phyloP scores from a whole-genome alignment of 2,797 vertebrate genomes.

The Tadarida brasiliensis region DNA sequence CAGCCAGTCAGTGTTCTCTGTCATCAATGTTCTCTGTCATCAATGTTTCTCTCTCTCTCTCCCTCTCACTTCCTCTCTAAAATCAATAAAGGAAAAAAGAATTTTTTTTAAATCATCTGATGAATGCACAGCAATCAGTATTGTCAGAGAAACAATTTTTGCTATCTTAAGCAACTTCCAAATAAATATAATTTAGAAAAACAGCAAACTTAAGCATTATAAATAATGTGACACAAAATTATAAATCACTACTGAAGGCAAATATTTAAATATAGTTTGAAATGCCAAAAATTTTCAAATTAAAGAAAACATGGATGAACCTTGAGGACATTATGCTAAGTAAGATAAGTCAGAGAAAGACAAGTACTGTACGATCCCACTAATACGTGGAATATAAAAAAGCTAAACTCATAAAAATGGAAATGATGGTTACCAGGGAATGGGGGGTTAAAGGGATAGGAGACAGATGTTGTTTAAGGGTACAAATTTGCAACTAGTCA shows the following conservation, averaged over 20 bases:
- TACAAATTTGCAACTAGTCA: too few relatives aligned
- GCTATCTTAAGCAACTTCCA: not conserved
- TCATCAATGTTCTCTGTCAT: too few relatives aligned
- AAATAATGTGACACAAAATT: not conserved
- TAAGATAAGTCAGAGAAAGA: too few relatives aligned
- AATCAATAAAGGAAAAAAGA: too few relatives aligned
- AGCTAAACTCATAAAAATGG: not conserved
- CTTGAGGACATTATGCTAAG: not conserved
- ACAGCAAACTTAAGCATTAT: not conserved
- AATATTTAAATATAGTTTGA: conserved; percentile 27
- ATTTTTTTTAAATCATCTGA: too few relatives aligned
- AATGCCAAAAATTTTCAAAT: conserved; percentile 4
- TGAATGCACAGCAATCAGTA: not conserved
- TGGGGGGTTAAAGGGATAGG: not conserved
- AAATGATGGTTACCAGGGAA: not conserved
- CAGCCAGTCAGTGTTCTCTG: too few relatives aligned
- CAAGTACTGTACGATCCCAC: not conserved
- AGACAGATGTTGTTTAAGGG: not conserved
- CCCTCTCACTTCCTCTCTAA: too few relatives aligned
- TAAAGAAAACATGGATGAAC: not conserved
- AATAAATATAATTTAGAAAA: conserved; percentile 31
- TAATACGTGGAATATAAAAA: not conserved
- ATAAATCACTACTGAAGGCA: not conserved
- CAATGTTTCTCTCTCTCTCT: too few relatives aligned
- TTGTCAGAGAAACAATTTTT: not conserved